Evolutionary conservation across 2,113 vertebrate genomes (phyloP).

Genomic region (Melanotaenia duboulayi): DNA sequence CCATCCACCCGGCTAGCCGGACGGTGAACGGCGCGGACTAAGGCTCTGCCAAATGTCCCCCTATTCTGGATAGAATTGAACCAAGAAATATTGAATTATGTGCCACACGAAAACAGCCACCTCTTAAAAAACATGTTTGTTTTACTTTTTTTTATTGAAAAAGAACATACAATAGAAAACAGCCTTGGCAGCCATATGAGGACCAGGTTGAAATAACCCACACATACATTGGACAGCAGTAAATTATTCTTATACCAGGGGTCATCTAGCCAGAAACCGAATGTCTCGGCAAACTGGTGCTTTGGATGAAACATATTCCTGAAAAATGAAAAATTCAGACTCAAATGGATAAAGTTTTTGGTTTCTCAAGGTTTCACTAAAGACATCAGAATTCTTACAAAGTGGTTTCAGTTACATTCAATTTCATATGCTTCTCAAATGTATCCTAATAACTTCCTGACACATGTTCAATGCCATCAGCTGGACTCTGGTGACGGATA

Average conservation of each 20-base stretch:
- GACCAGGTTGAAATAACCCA: constrained; percentile 45
- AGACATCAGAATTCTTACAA: not conserved
- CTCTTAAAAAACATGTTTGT: not conserved
- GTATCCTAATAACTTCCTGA: not conserved
- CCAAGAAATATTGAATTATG: no score
- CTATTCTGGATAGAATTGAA: no score
- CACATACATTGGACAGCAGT: constrained; percentile 25
- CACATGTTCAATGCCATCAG: not conserved
- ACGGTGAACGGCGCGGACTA: no score
- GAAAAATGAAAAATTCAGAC: constrained; percentile 1
- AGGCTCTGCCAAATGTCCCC: no score
- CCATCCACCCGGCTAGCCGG: no score
- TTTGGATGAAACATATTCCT: not conserved
- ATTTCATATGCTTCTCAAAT: not conserved
- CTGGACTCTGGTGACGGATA: not conserved
- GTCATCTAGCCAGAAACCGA: not conserved
- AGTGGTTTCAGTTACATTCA: constrained; percentile 1
- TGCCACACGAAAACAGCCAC: not conserved
- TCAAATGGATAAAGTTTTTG: not conserved
- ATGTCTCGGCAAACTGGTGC: not conserved
- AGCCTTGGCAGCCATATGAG: constrained; percentile 30
- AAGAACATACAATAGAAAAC: constrained; percentile 64
- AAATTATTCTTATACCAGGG: not conserved
- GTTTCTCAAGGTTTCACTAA: not conserved
- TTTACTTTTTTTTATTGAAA: constrained; percentile 42